Evolutionary conservation across 2,888 invertebrate species (phyloP).

Genomic region (Lutraria lutraria): DNA sequence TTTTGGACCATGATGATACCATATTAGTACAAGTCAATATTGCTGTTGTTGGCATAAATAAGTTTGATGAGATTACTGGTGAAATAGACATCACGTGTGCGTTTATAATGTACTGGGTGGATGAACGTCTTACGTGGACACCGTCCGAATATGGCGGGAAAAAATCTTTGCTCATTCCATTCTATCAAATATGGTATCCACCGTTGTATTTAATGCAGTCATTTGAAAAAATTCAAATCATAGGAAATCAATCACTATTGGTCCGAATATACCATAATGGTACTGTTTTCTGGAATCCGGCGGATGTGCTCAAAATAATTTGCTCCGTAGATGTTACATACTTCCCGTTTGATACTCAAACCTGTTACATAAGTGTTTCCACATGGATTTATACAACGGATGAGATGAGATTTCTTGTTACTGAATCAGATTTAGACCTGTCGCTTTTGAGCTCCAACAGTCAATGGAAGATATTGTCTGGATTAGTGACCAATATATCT

Average conservation of each 20-base stretch:
- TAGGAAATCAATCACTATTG: constrained; percentile 31
- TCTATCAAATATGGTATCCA: constrained; percentile 57
- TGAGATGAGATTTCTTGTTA: constrained; percentile 5
- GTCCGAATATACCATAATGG: constrained; percentile 35
- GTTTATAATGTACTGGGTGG: constrained; percentile 44
- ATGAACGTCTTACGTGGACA: constrained; percentile 52
- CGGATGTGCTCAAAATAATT: constrained; percentile 31
- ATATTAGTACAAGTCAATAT: constrained; percentile 28
- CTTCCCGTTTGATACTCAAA: constrained; percentile 63
- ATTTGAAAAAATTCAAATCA: background rate
- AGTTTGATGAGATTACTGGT: constrained; percentile 58
- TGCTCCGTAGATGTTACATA: constrained; percentile 58
- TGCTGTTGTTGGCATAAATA: constrained; percentile 43
- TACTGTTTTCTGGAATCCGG: constrained; percentile 37
- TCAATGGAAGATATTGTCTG: constrained; percentile 43
- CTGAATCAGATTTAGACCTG: background rate
- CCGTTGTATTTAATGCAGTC: constrained; percentile 47
- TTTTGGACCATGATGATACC: constrained; percentile 19
- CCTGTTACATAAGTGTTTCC: constrained; percentile 39
- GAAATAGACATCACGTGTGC: constrained; percentile 40
- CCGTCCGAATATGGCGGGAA: constrained; percentile 44
- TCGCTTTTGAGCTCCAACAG: constrained; percentile 34
- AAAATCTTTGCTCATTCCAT: constrained; percentile 27
- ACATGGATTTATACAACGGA: background rate
- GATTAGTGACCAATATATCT: background rate